Conservation (phyloP, 2,113 vertebrate species). For the Aramus guarauna region DNA sequence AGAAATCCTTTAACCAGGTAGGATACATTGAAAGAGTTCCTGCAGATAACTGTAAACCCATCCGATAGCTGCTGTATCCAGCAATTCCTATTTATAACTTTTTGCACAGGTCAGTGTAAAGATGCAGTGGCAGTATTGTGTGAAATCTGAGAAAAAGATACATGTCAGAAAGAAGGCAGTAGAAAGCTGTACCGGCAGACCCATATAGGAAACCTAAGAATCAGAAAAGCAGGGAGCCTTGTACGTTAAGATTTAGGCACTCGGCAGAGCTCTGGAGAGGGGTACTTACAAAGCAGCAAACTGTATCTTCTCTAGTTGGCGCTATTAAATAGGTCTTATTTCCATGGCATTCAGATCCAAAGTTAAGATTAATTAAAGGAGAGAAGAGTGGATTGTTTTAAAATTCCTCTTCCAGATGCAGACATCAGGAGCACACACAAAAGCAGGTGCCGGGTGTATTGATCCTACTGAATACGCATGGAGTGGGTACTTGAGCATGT, state of each 20-base stretch:
- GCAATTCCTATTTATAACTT: not conserved
- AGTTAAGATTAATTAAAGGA: not conserved
- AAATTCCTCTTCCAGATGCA: constrained; percentile 25
- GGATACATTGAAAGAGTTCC: not conserved
- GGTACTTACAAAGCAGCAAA: not conserved
- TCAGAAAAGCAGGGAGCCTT: not conserved
- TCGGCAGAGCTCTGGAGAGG: not conserved
- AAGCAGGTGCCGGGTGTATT: constrained; percentile 39
- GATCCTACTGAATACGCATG: constrained; percentile 17
- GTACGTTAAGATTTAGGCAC: not conserved
- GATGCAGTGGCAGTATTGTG: not conserved
- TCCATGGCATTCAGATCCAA: not conserved
- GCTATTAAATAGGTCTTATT: not conserved
- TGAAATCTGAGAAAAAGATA: not conserved
- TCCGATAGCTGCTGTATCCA: not conserved
- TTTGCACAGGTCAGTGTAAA: not conserved
- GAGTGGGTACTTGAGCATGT: constrained; percentile 55
- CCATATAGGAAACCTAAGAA: not conserved
- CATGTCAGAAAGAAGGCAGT: not conserved
- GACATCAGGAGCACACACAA: constrained; percentile 8
- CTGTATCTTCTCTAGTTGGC: not conserved
- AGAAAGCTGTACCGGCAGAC: not conserved
- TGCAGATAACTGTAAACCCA: not conserved
- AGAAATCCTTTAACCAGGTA: not conserved
- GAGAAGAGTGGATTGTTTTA: not conserved